Conservation (phyloP, 37 sponge, comb jelly and placozoan genomes). For the Chondrosia reniformis region DNA sequence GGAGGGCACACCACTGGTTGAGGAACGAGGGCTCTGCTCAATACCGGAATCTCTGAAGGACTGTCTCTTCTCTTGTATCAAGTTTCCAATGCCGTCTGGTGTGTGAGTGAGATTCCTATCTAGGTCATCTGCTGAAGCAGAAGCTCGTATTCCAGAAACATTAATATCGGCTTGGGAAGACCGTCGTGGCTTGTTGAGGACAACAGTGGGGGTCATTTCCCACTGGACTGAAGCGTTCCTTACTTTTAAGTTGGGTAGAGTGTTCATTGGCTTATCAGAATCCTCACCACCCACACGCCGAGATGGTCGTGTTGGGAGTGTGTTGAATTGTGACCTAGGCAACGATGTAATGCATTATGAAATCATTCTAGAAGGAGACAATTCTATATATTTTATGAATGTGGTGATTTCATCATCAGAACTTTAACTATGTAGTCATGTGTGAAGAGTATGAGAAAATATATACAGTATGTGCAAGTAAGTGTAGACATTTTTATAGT, state of each 20-base stretch:
- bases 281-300: too few species aligned
- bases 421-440: too few species aligned
- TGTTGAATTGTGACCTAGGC: background rate
- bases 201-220: background rate
- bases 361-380: too few species aligned
- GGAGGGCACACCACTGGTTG: slow-evolving; percentile 1
- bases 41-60: slow-evolving; percentile 17
- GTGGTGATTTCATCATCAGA: too few species aligned
- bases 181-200: slow-evolving; percentile 8
- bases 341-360: too few species aligned
- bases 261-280: background rate
- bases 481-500: too few species aligned
- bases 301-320: background rate
- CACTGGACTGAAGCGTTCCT: background rate
- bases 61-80: background rate
- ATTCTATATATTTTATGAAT: too few species aligned
- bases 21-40: slow-evolving; percentile 17
- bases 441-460: too few species aligned
- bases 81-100: background rate
- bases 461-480: too few species aligned
- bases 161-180: background rate
- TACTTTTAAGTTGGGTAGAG: background rate
- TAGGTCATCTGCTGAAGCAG: slow-evolving; percentile 10
- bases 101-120: background rate
- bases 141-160: background rate